Base-by-base conservation (phyloP, 2,888 invertebrate genomes). In the Tachina lurida region DNA sequence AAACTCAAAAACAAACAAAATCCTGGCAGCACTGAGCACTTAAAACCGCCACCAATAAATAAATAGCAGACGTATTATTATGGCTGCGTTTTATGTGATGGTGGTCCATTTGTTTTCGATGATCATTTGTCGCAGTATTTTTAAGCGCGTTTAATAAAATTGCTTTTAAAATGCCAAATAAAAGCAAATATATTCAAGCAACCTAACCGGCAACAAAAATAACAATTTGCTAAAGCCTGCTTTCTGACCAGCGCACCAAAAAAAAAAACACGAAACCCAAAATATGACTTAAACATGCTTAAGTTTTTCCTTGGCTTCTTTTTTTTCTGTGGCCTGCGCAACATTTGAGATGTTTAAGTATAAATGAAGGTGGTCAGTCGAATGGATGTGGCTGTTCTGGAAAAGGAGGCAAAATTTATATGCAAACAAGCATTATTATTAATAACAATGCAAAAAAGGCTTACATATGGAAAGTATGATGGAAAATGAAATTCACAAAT, bases 121-220 rank as follows among this genome's bases (percentile, higher is more conserved):
- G 86, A 86, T 83, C 86, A 83, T 86, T 86, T 86, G 86, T 86
- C 86, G 86, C 83, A 86, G 77, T 82, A 67, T 73, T 75, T 82
- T 73, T 62, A 77, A 31, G 76, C 73, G 79, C 76, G 71, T 86
- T 86, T 86, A 86, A 83, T 83, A 80, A 79, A 86, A 86, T 73
- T 83, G 62, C 75, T 75, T 76, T 82, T 70, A 82, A 82, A 82
- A 76, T 62, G 68, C 75, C 75, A 82, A 76, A 75, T 70, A 70
- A 82, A 75, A 76, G 63, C 82, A 82, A 82, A 82, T 70, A 62
- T 47, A 62, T 71, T 54, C 62, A 73, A 49, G 22, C 56, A 82
- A n/a, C 58, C 7, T n/a, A 71, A 76, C 15, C 60, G 58, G 58
- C 70, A 83, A 75, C 73, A 86, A 79, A 62, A 81, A 74, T 56